These are phyloP conservation scores for Campylomormyrus numenius DNA, from an alignment of 2,113 vertebrate genomes.

Conservation along the genomic window DNA sequence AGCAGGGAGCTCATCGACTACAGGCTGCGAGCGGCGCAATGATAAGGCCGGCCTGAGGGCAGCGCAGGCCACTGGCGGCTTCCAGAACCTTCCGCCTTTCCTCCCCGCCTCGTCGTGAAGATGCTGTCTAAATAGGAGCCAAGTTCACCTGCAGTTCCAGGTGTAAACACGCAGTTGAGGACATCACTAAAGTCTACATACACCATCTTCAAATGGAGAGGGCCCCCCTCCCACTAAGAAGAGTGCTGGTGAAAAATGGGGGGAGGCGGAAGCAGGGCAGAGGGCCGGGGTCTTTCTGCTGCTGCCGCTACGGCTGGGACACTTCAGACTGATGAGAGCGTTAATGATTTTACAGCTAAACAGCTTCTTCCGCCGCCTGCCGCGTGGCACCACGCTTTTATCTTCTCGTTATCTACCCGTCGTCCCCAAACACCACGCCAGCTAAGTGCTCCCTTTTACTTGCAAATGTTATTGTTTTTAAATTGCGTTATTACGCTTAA, in stretches of 20 bases:
- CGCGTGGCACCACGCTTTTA: conserved; percentile 29
- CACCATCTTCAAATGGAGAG: not conserved
- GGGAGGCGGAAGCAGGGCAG: not conserved
- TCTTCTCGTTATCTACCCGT: conserved; percentile 27
- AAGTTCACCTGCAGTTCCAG: not conserved
- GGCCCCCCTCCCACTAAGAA: not conserved
- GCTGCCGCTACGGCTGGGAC: not conserved
- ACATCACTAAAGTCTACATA: not conserved
- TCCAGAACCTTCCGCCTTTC: not conserved
- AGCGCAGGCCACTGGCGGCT: not conserved
- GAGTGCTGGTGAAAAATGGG: not conserved
- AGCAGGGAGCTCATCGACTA: not conserved
- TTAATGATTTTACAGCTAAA: conserved; percentile 24
- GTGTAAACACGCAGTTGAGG: not conserved
- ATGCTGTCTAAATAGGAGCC: not conserved
- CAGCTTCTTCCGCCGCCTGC: conserved; percentile 27
- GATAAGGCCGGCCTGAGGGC: not conserved
- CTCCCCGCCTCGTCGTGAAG: not conserved
- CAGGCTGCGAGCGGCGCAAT: not conserved
- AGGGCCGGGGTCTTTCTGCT: not conserved
- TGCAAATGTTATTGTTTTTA: conserved; percentile 44
- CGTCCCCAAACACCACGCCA: conserved; percentile 25
- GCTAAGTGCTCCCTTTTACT: conserved; percentile 34
- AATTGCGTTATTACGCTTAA: conserved; percentile 41
- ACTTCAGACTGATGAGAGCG: conserved; percentile 19